Conservation (phyloP, 1,140 invertebrate species). For the Caerostris darwini region DNA sequence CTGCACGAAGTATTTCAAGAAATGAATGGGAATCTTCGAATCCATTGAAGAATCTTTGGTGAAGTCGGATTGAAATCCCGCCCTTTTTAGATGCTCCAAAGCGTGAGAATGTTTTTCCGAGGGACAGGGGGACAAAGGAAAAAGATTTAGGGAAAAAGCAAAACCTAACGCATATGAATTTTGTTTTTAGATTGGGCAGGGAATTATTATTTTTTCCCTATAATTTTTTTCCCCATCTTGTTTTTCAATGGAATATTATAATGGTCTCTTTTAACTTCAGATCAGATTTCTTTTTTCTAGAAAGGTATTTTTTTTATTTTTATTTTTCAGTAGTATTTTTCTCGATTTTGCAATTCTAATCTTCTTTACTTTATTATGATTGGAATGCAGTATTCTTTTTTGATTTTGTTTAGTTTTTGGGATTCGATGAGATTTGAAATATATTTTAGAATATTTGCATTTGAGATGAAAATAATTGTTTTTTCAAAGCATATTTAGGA, state of each 20-base stretch:
- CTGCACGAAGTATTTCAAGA: conserved; percentile 45
- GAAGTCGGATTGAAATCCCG: conserved; percentile 7
- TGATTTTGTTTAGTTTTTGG: no score
- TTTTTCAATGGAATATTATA: neutral
- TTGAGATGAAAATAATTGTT: no score
- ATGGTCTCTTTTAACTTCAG: neutral
- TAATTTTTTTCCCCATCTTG: neutral
- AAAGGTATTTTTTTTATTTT: neutral
- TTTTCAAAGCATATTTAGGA: no score
- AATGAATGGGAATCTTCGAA: conserved; percentile 14
- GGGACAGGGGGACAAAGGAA: conserved; percentile 7
- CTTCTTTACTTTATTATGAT: no score
- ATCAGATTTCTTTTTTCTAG: neutral
- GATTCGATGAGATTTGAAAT: no score
- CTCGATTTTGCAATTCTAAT: no score
- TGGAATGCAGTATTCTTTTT: no score
- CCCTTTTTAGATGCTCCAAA: conserved; percentile 54
- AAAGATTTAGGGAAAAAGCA: neutral
- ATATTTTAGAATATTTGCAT: no score
- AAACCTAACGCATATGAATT: neutral
- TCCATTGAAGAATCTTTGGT: conserved; percentile 14
- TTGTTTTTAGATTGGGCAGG: neutral
- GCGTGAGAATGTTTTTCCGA: conserved; percentile 59
- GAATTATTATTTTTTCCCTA: neutral
- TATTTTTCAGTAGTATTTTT: no score